Conservation (phyloP, 1,140 invertebrate species). For the Cyphomyrmex costatus region DNA sequence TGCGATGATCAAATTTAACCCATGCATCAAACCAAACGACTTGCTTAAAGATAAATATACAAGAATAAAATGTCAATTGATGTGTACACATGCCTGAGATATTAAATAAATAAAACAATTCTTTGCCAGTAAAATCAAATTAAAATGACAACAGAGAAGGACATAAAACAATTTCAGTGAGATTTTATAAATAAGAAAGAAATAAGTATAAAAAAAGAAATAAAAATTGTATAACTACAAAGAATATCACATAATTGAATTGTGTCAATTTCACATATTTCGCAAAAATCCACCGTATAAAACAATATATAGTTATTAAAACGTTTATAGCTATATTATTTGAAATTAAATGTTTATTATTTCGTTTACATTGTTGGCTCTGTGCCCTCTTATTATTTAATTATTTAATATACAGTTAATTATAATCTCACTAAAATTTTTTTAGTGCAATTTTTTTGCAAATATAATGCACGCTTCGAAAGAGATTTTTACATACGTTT, state of each 20-base stretch:
- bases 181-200: neutral
- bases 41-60: slow-evolving; percentile 31
- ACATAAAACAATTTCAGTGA: slow-evolving; percentile 23
- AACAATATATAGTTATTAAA: too few relatives aligned
- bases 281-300: neutral
- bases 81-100: neutral
- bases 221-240: neutral
- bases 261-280: neutral
- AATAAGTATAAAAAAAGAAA: neutral
- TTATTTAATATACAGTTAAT: neutral
- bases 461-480: neutral
- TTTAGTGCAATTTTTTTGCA: neutral
- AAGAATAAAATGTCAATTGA: neutral
- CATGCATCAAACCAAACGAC: neutral
- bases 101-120: slow-evolving; percentile 33
- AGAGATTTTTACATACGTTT: neutral
- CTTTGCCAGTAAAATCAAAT: neutral
- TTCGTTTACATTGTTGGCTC: too few relatives aligned
- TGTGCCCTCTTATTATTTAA: too few relatives aligned
- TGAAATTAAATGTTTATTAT: too few relatives aligned
- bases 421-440: neutral
- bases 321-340: too few relatives aligned
- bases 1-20: neutral
- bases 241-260: slow-evolving; percentile 3
- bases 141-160: neutral